A percentile compares a stretch with the other conserved stretches of the same genome.
phyloP scores from a whole-genome alignment of 2,888 invertebrate genomes.

The Busseola fusca region DNA sequence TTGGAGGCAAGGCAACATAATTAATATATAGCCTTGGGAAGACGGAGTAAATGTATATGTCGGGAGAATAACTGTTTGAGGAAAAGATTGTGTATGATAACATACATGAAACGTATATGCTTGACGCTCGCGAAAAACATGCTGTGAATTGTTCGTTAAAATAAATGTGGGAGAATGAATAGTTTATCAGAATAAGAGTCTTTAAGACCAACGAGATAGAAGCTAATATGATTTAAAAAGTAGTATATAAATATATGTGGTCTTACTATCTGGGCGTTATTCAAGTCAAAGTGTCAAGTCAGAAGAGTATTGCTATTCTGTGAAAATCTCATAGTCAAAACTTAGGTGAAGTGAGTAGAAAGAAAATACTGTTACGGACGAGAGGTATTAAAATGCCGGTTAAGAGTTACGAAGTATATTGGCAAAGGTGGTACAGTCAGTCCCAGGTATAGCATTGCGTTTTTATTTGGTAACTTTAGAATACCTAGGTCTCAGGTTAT shows the following conservation, averaged over 20 bases:
- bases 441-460: too few species aligned
- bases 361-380: too few species aligned
- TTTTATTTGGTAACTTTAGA: too few species aligned
- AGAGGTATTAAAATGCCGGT: too few species aligned
- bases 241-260: too few species aligned
- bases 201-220: neutral
- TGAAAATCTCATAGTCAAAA: too few species aligned
- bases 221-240: neutral
- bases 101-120: neutral
- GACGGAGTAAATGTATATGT: constrained; percentile 20
- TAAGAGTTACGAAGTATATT: too few species aligned
- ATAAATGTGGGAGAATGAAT: neutral
- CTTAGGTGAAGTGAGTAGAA: too few species aligned
- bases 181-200: neutral
- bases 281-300: neutral
- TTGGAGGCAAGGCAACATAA: constrained; percentile 42
- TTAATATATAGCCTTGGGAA: constrained; percentile 46
- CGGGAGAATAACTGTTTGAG: constrained; percentile 12
- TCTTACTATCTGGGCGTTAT: neutral
- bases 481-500: too few species aligned
- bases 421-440: too few species aligned
- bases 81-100: constrained; percentile 14
- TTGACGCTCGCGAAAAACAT: neutral
- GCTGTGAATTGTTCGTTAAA: neutral
- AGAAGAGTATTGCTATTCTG: too few species aligned